Evolutionary conservation across 2,797 vertebrate species (phyloP).

Genomic region (Petrocephalus schoutedeni): DNA sequence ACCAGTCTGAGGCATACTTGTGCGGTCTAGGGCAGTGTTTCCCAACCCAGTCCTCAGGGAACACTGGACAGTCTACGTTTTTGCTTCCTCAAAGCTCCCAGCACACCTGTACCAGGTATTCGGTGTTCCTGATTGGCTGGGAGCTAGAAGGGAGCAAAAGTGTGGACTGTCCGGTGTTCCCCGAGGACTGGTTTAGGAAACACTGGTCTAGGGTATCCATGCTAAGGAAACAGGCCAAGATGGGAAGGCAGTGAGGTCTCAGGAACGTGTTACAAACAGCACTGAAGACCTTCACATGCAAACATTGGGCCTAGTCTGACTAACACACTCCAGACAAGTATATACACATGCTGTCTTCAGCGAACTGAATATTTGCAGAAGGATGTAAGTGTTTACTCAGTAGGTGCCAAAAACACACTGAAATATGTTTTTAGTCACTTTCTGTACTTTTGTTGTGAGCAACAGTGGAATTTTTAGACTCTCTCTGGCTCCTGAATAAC

Average conservation of each 20-base stretch:
- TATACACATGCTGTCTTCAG: neutral
- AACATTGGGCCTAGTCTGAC: neutral
- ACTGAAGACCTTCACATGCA: neutral
- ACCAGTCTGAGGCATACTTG: neutral
- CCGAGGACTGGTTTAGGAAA: no score
- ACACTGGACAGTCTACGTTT: no score
- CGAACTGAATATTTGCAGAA: neutral
- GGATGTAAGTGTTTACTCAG: neutral
- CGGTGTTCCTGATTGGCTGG: no score
- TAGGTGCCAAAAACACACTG: constrained; percentile 1
- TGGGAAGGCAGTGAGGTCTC: neutral
- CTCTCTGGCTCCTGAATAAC: neutral
- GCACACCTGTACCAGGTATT: no score
- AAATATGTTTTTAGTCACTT: constrained; percentile 8
- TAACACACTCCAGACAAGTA: neutral
- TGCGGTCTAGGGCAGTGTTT: neutral
- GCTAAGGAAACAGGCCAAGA: neutral
- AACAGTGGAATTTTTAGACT: neutral
- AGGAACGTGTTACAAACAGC: neutral
- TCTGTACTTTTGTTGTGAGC: neutral
- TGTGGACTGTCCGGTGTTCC: no score
- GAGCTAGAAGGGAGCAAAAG: no score
- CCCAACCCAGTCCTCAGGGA: no score
- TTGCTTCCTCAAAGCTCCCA: no score
- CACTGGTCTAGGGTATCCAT: neutral